A percentile compares a stretch with the other conserved stretches of the same genome.
Evolutionary conservation across 2,113 vertebrate species (phyloP).

Genomic region (Naja naja): DNA sequence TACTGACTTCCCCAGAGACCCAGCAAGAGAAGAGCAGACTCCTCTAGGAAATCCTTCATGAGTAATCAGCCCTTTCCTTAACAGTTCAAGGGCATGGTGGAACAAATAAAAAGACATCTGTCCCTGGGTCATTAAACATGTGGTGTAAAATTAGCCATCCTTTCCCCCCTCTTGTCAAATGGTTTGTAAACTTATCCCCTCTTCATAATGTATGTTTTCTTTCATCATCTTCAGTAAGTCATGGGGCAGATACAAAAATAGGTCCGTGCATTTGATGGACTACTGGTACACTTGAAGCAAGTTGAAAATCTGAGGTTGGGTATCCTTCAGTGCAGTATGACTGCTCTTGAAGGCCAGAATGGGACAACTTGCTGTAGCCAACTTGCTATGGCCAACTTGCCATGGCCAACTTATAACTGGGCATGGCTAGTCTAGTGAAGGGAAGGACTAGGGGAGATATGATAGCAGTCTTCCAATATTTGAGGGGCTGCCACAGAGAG

Average conservation of each 20-base stretch:
- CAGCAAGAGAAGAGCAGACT: not conserved
- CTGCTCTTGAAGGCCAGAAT: too few species aligned
- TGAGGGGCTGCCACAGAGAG: too few species aligned
- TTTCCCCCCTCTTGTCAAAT: too few species aligned
- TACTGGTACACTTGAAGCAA: not conserved
- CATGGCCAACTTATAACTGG: too few species aligned
- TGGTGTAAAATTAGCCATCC: not conserved
- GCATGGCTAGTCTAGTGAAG: too few species aligned
- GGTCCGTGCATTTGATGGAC: not conserved
- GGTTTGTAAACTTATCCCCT: not conserved
- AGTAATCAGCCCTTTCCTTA: slow-evolving; percentile 10
- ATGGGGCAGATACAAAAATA: not conserved
- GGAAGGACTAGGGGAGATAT: too few species aligned
- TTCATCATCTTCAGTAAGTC: not conserved
- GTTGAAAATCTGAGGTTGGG: not conserved
- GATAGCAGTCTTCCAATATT: too few species aligned
- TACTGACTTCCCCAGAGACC: not conserved
- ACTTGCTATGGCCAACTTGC: too few species aligned
- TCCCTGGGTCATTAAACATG: not conserved
- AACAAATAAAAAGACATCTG: slow-evolving; percentile 7
- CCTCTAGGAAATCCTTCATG: not conserved
- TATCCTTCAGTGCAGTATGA: not conserved
- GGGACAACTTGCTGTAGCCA: too few species aligned
- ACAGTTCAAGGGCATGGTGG: not conserved
- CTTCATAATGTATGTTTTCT: not conserved